Evolutionary conservation across 2,113 vertebrate genomes (phyloP).

Genomic region (Ceyx cyanopectus): DNA sequence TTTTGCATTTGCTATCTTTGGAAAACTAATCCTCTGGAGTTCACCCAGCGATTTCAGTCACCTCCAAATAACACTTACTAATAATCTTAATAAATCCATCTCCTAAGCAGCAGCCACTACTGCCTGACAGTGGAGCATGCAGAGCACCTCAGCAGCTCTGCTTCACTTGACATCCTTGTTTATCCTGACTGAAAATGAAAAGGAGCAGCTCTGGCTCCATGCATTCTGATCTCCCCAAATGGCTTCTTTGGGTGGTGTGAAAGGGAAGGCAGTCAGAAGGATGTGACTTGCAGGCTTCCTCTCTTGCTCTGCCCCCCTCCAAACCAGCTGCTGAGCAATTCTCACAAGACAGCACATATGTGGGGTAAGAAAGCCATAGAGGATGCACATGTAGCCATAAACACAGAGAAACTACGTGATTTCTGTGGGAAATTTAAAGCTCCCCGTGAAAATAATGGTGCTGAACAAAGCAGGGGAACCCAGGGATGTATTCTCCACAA

Average conservation of each 20-base stretch:
- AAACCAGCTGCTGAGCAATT: neutral
- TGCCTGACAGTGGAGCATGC: constrained; percentile 24
- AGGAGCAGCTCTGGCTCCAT: neutral
- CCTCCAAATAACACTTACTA: constrained; percentile 61
- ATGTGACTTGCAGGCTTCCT: constrained; percentile 28
- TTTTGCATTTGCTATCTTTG: constrained; percentile 64
- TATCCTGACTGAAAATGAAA: neutral
- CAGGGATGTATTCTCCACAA: neutral
- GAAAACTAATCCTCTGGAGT: constrained; percentile 64
- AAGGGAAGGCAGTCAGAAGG: neutral
- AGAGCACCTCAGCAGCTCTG: constrained; percentile 34
- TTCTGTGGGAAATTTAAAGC: neutral
- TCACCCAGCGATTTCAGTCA: constrained; percentile 61
- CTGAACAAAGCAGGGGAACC: neutral
- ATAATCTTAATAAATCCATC: constrained; percentile 67
- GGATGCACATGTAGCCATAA: neutral
- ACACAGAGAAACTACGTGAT: neutral
- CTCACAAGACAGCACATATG: neutral
- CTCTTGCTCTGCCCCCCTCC: neutral
- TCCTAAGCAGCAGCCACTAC: constrained; percentile 40
- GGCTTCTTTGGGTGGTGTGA: neutral
- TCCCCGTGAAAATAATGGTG: neutral
- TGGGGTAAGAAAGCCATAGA: neutral
- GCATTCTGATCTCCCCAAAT: neutral
- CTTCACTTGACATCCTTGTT: constrained; percentile 17